phyloP scores from a whole-genome alignment of 2,113 vertebrate species.

The Alexandromys fortis region DNA sequence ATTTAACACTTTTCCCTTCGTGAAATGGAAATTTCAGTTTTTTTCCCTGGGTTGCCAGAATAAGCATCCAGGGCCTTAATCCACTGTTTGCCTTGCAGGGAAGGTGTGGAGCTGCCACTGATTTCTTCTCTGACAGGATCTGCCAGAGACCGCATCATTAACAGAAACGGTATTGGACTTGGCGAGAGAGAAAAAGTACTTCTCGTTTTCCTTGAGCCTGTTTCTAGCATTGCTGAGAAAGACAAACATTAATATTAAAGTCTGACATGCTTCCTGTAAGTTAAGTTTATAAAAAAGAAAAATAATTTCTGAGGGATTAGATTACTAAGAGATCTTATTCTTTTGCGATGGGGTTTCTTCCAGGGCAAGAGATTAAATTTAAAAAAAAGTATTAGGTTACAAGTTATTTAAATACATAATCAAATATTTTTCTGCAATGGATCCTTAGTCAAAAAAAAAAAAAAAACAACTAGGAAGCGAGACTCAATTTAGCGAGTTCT shows the following conservation, averaged over 20 bases:
- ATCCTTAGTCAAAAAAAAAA: background rate
- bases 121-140: background rate
- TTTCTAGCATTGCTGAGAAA: slow-evolving; percentile 13
- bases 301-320: background rate
- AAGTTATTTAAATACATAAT: background rate
- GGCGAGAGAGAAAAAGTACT: background rate
- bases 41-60: background rate
- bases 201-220: background rate
- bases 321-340: background rate
- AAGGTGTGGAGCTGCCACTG: background rate
- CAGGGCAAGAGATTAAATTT: background rate
- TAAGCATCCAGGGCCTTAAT: background rate
- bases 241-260: background rate
- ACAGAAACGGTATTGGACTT: background rate
- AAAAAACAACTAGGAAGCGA: background rate
- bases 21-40: background rate
- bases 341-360: background rate
- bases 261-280: slow-evolving; percentile 13
- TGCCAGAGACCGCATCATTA: background rate
- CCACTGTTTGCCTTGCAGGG: background rate
- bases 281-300: slow-evolving; percentile 19
- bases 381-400: slow-evolving; percentile 22
- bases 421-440: background rate
- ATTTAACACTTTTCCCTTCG: slow-evolving; percentile 21
- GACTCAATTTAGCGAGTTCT: background rate